Evolutionary conservation across 2,888 invertebrate genomes (phyloP).

Genomic region (Drosophila emarginata): DNA sequence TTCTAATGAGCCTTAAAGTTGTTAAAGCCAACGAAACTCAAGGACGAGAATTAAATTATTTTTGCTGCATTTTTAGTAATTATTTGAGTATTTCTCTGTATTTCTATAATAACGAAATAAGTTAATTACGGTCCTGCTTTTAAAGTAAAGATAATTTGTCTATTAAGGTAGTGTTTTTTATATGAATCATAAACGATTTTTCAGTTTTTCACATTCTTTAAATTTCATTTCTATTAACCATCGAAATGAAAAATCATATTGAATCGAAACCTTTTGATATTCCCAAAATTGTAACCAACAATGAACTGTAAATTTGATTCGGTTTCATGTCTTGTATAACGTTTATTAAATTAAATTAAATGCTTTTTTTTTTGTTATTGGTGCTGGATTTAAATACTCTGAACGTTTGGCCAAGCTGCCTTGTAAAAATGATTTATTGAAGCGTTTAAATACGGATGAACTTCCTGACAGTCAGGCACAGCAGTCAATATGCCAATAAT

Average conservation of each 20-base stretch:
- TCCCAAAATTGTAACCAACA: not conserved
- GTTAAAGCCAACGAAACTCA: constrained; percentile 22
- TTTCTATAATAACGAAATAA: no score
- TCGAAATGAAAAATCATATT: no score
- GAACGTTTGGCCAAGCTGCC: not conserved
- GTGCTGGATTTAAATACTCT: not conserved
- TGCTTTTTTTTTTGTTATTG: not conserved
- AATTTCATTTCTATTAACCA: no score
- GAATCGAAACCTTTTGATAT: not conserved
- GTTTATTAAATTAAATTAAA: not conserved
- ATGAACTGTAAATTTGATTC: not conserved
- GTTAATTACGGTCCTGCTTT: no score
- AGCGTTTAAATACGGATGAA: constrained; percentile 56
- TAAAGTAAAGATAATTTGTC: no score
- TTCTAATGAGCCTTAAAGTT: constrained; percentile 64
- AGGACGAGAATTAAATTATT: not conserved
- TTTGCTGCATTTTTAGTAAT: not conserved
- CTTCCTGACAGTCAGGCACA: constrained; percentile 52
- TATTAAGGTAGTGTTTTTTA: no score
- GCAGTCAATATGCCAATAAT: constrained; percentile 15
- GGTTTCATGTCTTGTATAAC: not conserved
- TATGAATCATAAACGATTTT: no score
- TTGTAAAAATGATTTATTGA: constrained; percentile 57
- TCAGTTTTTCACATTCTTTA: no score
- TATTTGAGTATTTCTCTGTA: no score